Evolutionary conservation across 1,140 invertebrate genomes (phyloP).

Genomic region (Ceratina japonica): DNA sequence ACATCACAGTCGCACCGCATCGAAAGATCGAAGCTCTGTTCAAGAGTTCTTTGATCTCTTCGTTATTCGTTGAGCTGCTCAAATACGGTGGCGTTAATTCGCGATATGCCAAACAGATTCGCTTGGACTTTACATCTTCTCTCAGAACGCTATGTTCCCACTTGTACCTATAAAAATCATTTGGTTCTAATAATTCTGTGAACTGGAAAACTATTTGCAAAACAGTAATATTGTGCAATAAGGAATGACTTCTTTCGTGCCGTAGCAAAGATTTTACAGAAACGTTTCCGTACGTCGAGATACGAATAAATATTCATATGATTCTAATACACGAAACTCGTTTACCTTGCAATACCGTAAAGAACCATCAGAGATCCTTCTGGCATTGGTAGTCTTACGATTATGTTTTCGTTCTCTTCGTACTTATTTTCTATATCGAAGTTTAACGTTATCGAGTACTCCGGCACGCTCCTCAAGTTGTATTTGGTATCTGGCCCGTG

Average conservation of each 20-base stretch:
- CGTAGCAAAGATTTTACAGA: too few relatives aligned
- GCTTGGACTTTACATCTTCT: conserved; percentile 87
- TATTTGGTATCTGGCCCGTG: conserved; percentile 83
- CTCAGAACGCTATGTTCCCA: conserved; percentile 95
- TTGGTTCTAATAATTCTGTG: neutral
- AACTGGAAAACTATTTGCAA: neutral
- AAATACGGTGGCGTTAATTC: conserved; percentile 95
- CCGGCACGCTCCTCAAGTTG: conserved; percentile 82
- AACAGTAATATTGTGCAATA: neutral
- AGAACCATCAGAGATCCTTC: conserved; percentile 91
- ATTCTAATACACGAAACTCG: conserved; percentile 3
- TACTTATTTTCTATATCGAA: conserved; percentile 52
- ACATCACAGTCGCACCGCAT: conserved; percentile 56
- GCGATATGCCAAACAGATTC: conserved; percentile 95
- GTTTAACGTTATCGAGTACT: conserved; percentile 75
- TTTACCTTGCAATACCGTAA: conserved; percentile 87
- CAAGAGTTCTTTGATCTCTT: conserved; percentile 83
- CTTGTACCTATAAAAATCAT: conserved; percentile 81
- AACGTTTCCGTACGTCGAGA: too few relatives aligned
- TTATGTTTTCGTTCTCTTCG: conserved; percentile 68
- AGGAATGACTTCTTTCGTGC: neutral
- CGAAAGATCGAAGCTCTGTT: conserved; percentile 83
- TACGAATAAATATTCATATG: neutral
- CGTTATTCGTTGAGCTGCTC: conserved; percentile 79
- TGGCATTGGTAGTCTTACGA: conserved; percentile 93